Evolutionary conservation across 2,797 vertebrate genomes (phyloP).

Genomic region (Sebastes nivosus): DNA sequence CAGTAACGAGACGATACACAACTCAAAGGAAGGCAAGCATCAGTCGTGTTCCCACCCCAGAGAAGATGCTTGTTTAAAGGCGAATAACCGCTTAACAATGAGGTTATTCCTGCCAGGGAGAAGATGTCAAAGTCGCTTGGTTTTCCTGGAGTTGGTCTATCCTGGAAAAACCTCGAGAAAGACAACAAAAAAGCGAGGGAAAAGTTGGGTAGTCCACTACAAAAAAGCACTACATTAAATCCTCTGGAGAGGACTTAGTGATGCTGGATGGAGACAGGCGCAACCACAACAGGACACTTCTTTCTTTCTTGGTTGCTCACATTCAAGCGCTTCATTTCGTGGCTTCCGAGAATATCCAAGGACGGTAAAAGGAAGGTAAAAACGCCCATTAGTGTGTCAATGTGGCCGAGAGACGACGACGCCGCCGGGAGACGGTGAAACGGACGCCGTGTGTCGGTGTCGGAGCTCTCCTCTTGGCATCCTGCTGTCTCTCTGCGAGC

Average conservation of each 20-base stretch:
- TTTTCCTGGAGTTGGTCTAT: conserved; percentile 74
- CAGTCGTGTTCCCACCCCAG: conserved; percentile 76
- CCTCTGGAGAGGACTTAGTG: conserved; percentile 53
- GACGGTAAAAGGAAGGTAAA: conserved; percentile 55
- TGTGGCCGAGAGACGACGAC: conserved; percentile 63
- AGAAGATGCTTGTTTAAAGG: conserved; percentile 72
- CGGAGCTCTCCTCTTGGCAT: conserved; percentile 72
- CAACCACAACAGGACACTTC: conserved; percentile 72
- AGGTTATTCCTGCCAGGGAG: conserved; percentile 71
- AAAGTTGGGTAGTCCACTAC: conserved; percentile 73
- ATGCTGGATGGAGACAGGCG: conserved; percentile 67
- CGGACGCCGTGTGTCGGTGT: conserved; percentile 65
- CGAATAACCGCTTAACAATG: conserved; percentile 73
- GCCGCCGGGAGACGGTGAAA: conserved; percentile 65
- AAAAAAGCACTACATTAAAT: conserved; percentile 48
- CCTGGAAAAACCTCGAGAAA: conserved; percentile 70
- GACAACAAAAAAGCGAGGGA: conserved; percentile 31
- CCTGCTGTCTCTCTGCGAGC: conserved; percentile 67
- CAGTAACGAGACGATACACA: conserved; percentile 64
- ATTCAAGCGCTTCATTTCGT: conserved; percentile 84
- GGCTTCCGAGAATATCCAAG: conserved; percentile 75
- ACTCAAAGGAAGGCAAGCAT: conserved; percentile 63
- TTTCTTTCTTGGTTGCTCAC: conserved; percentile 79
- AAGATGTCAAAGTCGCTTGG: conserved; percentile 66
- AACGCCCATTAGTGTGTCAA: conserved; percentile 77